These are phyloP conservation scores for Phalloptychus januarius DNA, from an alignment of 2,797 vertebrate species.

Conservation along the genomic window DNA sequence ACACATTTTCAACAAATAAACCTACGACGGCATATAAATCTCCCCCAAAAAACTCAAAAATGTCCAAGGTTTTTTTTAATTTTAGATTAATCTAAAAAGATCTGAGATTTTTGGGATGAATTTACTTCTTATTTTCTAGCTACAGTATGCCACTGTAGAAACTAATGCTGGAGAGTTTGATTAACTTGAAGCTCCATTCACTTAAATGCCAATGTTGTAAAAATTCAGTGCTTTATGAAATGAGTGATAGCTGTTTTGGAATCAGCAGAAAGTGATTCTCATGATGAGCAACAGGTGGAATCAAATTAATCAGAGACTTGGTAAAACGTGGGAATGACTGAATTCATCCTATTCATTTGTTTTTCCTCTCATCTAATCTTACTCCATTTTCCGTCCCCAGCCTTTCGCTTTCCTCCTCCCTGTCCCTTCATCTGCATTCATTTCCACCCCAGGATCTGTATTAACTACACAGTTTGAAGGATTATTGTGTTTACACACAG, in stretches of 20 bases:
- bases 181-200: background rate
- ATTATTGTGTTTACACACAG: slow-evolving; percentile 12
- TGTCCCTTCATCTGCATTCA: background rate
- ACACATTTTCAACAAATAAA: no score
- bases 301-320: background rate
- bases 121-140: no score
- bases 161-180: background rate
- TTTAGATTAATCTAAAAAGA: no score
- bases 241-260: background rate
- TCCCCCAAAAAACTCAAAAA: no score
- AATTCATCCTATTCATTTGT: background rate
- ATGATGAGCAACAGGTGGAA: background rate
- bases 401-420: background rate
- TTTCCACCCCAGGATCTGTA: slow-evolving; percentile 1
- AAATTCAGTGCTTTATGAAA: background rate
- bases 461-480: background rate
- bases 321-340: background rate
- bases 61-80: no score
- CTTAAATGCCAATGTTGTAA: background rate
- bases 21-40: no score
- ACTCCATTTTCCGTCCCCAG: background rate
- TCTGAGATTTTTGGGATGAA: no score
- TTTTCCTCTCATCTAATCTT: background rate
- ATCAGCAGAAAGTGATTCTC: background rate
- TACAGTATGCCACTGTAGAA: background rate